Evolutionary conservation across 2,797 vertebrate genomes (phyloP).

Genomic region (Menidia menidia): DNA sequence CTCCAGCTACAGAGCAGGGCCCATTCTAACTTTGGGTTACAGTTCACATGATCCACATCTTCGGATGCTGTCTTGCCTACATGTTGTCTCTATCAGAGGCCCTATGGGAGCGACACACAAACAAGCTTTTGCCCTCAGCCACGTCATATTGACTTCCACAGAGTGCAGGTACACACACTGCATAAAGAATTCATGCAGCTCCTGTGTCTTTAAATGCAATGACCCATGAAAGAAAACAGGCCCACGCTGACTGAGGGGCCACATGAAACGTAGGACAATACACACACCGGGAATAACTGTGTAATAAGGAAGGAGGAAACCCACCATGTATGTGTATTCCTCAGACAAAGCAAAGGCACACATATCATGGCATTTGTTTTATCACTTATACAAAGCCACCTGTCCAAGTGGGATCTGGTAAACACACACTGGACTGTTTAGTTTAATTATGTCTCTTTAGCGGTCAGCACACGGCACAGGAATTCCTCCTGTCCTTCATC

Average conservation of each 20-base stretch:
- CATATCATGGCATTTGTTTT: slow-evolving; percentile 53
- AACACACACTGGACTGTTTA: slow-evolving; percentile 45
- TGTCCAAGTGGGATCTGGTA: slow-evolving; percentile 56
- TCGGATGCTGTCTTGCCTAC: slow-evolving; percentile 11
- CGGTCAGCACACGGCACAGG: slow-evolving; percentile 54
- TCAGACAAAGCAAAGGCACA: slow-evolving; percentile 30
- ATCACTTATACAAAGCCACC: slow-evolving; percentile 52
- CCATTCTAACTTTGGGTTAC: slow-evolving; percentile 22
- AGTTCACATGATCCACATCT: slow-evolving; percentile 10
- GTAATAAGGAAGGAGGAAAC: slow-evolving; percentile 14
- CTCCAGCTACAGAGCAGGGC: slow-evolving; percentile 15
- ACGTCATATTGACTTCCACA: slow-evolving; percentile 35
- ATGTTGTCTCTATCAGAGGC: slow-evolving; percentile 14
- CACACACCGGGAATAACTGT: background rate
- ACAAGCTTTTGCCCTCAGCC: slow-evolving; percentile 31
- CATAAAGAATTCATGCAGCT: slow-evolving; percentile 59
- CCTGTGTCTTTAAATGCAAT: slow-evolving; percentile 42
- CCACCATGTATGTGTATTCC: slow-evolving; percentile 17
- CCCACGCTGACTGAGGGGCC: slow-evolving; percentile 5
- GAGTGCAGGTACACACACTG: slow-evolving; percentile 44
- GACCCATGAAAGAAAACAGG: slow-evolving; percentile 41
- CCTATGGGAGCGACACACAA: slow-evolving; percentile 12
- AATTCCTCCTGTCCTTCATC: slow-evolving; percentile 15
- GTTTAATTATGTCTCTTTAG: slow-evolving; percentile 43
- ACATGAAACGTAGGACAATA: background rate